phyloP scores from a whole-genome alignment of 2,113 vertebrate species.

The Sinocyclocheilus maitianheensis region DNA sequence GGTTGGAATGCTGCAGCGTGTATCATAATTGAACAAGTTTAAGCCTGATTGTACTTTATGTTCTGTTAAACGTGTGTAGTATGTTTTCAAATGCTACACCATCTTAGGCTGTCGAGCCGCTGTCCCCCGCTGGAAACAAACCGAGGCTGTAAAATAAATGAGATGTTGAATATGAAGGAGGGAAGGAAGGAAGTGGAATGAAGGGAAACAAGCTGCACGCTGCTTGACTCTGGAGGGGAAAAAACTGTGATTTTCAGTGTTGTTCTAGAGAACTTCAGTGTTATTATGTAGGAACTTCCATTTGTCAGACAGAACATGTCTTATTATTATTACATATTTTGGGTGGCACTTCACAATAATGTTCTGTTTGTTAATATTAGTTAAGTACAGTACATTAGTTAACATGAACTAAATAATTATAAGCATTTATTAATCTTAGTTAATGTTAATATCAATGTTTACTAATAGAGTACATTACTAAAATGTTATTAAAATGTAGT shows the following conservation, averaged over 20 bases:
- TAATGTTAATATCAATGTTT: not conserved
- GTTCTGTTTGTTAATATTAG: not conserved
- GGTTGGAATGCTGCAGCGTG: conserved; percentile 31
- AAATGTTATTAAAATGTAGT: not conserved
- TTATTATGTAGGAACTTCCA: not conserved
- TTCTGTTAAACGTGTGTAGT: conserved; percentile 40
- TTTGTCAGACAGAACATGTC: not conserved
- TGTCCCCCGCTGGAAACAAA: conserved; percentile 11
- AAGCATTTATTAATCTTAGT: not conserved
- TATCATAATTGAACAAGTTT: conserved; percentile 51
- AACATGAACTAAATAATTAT: too few species aligned
- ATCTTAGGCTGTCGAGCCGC: conserved; percentile 24
- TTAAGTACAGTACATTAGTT: too few species aligned
- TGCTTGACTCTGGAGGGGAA: not conserved
- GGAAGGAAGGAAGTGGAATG: conserved; percentile 4
- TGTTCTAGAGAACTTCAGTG: conserved; percentile 4
- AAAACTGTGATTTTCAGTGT: not conserved
- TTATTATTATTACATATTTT: not conserved
- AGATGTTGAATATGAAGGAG: not conserved
- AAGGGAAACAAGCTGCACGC: not conserved
- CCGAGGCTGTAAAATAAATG: not conserved
- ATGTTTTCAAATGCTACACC: conserved; percentile 26
- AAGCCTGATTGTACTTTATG: conserved; percentile 54
- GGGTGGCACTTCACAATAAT: not conserved
- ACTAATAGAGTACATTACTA: not conserved